phyloP scores from a whole-genome alignment of 2,113 vertebrate genomes.

The Aramus guarauna region DNA sequence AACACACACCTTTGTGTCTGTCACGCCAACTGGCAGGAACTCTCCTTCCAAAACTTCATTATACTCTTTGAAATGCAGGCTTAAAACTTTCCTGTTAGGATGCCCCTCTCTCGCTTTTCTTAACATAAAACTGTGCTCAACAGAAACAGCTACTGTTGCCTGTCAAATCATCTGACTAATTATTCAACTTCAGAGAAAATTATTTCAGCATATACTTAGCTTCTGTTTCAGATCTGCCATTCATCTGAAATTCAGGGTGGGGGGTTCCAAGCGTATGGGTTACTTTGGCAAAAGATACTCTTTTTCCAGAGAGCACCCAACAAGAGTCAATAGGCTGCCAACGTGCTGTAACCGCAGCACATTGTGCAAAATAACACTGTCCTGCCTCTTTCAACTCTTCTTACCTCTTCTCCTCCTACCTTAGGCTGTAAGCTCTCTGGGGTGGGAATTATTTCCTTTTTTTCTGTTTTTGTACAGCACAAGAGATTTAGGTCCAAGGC shows the following conservation, averaged over 20 bases:
- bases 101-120: neutral
- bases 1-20: neutral
- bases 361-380: neutral
- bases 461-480: neutral
- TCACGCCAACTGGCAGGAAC: neutral
- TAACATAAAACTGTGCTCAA: neutral
- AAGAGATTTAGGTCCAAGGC: neutral
- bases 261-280: neutral
- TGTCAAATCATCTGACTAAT: neutral
- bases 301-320: neutral
- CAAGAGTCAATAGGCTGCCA: neutral
- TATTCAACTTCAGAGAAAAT: neutral
- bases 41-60: neutral
- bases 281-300: neutral
- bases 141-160: neutral
- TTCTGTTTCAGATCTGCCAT: neutral
- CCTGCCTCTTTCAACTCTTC: neutral
- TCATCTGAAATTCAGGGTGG: neutral
- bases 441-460: neutral
- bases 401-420: neutral
- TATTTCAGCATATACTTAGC: neutral
- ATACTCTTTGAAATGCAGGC: neutral
- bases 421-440: neutral
- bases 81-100: neutral
- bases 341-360: neutral